Percentiles rank a stretch among this genome's conserved stretches.
Evolutionary conservation across 1,140 invertebrate genomes (phyloP).

Genomic region (Kradibia gibbosae): DNA sequence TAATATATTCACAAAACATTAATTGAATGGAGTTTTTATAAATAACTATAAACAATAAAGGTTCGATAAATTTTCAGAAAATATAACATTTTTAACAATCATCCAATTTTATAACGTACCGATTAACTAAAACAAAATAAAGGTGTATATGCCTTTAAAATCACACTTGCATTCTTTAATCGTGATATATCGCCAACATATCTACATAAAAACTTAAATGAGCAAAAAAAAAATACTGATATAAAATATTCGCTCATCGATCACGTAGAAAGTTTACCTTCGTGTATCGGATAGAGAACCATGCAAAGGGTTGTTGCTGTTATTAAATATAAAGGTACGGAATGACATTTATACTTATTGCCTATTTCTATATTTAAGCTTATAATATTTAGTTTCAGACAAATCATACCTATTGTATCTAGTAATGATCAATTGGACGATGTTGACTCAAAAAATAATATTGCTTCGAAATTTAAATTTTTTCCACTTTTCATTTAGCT

Average conservation of each 20-base stretch:
- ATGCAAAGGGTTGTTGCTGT: background rate
- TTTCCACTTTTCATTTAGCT: background rate
- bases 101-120: conserved; percentile 9
- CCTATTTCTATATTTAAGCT: conserved; percentile 26
- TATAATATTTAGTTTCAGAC: conserved; percentile 4
- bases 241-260: background rate
- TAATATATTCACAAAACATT: conserved; percentile 16
- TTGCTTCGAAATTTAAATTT: background rate
- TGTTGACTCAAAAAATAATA: background rate
- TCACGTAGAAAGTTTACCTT: conserved; percentile 10
- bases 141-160: background rate
- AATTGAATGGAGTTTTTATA: background rate
- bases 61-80: background rate
- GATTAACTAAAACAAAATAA: background rate
- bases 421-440: conserved; percentile 6
- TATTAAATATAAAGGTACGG: conserved; percentile 25
- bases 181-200: background rate
- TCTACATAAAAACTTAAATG: background rate
- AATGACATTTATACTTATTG: conserved; percentile 45
- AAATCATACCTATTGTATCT: conserved; percentile 22
- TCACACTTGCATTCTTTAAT: conserved; percentile 6
- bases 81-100: conserved; percentile 24
- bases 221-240: background rate
- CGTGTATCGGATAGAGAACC: conserved; percentile 19
- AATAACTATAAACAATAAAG: background rate